phyloP scores from a whole-genome alignment of 2,888 invertebrate genomes.

The Podotricha telesiphe region DNA sequence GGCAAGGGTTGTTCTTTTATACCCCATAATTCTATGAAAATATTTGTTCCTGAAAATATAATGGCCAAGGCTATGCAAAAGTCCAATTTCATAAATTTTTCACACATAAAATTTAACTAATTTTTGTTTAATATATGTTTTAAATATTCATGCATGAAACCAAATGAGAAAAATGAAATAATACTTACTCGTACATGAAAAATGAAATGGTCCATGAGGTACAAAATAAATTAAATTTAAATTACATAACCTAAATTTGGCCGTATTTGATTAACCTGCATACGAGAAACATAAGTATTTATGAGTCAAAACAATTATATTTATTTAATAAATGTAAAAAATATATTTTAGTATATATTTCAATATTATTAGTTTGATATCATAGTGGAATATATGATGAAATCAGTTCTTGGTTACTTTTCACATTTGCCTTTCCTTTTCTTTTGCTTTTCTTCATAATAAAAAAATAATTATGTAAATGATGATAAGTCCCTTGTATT shows the following conservation, averaged over 20 bases:
- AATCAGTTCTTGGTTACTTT: conserved; percentile 41
- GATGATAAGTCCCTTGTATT: conserved; percentile 52
- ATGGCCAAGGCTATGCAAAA: conserved; percentile 33
- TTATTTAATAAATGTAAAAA: not conserved
- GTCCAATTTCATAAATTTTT: not conserved
- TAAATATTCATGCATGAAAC: too few relatives aligned
- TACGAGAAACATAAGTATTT: not conserved
- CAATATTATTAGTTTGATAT: not conserved
- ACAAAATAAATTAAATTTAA: too few relatives aligned
- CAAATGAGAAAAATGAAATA: too few relatives aligned
- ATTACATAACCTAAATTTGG: too few relatives aligned
- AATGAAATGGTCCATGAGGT: too few relatives aligned
- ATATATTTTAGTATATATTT: not conserved
- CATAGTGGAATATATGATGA: not conserved
- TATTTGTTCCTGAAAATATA: conserved; percentile 21
- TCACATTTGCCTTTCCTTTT: conserved; percentile 44
- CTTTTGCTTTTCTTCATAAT: conserved; percentile 40
- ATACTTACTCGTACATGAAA: too few relatives aligned
- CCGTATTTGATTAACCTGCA: too few relatives aligned
- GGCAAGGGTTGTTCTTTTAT: conserved; percentile 62
- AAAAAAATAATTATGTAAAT: conserved; percentile 59
- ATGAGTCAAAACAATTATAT: not conserved
- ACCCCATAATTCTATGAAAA: conserved; percentile 46
- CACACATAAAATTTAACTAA: too few relatives aligned
- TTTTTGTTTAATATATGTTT: too few relatives aligned